Conservation (phyloP, 2,113 vertebrate genomes). For the Prolemur simus region DNA sequence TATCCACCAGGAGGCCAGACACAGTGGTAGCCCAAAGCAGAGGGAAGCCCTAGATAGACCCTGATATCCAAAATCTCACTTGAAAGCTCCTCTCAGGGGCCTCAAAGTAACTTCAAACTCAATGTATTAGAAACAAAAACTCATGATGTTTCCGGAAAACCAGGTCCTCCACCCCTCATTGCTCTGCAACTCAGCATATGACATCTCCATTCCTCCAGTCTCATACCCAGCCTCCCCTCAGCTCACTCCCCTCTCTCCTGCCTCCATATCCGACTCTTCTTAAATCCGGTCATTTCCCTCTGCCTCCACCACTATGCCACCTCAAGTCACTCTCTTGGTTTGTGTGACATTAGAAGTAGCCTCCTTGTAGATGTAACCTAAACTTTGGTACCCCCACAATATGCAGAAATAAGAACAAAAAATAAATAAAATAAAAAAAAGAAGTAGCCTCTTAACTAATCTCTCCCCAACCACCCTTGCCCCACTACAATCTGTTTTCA, state of each 20-base stretch:
- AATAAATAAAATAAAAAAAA: too few species aligned
- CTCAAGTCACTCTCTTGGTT: not conserved
- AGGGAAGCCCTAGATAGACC: not conserved
- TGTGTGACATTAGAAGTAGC: not conserved
- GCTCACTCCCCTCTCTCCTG: not conserved
- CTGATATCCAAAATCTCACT: not conserved
- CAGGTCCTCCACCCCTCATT: not conserved
- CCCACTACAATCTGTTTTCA: not conserved
- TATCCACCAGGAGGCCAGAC: not conserved
- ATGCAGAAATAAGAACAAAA: too few species aligned
- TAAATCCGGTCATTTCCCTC: not conserved
- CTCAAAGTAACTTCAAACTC: not conserved
- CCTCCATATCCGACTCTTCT: not conserved
- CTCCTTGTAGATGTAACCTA: too few species aligned
- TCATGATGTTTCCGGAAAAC: not conserved
- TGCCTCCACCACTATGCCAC: not conserved
- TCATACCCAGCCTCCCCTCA: not conserved
- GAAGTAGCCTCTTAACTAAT: not conserved
- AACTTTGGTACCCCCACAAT: too few species aligned
- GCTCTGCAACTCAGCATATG: not conserved
- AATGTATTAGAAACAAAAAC: not conserved
- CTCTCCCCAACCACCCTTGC: not conserved
- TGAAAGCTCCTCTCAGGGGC: not conserved
- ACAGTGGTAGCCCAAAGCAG: not conserved
- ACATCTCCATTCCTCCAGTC: not conserved